Evolutionary conservation across 1,140 invertebrate species (phyloP), one percentile per base, ranked within the genome.

Genomic region (Drosophila kepulauana): DNA sequence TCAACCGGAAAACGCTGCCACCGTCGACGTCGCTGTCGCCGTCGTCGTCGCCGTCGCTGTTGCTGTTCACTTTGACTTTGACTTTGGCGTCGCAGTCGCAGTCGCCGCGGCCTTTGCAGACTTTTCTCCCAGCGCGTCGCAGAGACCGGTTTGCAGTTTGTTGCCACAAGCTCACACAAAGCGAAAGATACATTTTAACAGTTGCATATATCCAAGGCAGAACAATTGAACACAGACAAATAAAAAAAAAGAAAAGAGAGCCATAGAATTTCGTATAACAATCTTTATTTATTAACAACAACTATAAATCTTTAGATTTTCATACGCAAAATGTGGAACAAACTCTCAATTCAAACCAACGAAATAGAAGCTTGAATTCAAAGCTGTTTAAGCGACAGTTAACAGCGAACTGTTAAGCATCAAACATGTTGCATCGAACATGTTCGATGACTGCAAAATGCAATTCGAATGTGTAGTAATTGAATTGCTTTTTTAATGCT

Each of bases 1-100:
- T 88, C 78, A 75, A 73, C 75, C 78, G 75, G 78, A 79, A 86
- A 86, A 85, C 62, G 57, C 67, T 61, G 61, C 62, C 52, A n/a
- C 20, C n/a, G 68, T n/a, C 46, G 30, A 10, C 15, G 59, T 11
- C 20, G 28, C 2, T 2, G 63, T 16, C 41, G 62, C 25, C 10
- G 35, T 2, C 16, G 43, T 20, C 38, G 57, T n/a, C 5, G 49
- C 35, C 20, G 70, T 45, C 10, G 54, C 35, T 11, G 38, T 2
- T 11, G 43, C 30, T 30, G 57, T n/a, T 3, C 38, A 20, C 30
- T 64, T 45, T 3, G 49, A 20, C 33, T 64, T 45, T 10, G 41
- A 10, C 35, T n/a, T 33, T 33, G 13, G 4, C n/a, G 28, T 68
- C 62, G 35, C 41, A 1, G 57, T n/a, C 30, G 48, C 35, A 33